phyloP scores from a whole-genome alignment of 1,140 invertebrate genomes.

The Pseudomyrmex concolor region DNA sequence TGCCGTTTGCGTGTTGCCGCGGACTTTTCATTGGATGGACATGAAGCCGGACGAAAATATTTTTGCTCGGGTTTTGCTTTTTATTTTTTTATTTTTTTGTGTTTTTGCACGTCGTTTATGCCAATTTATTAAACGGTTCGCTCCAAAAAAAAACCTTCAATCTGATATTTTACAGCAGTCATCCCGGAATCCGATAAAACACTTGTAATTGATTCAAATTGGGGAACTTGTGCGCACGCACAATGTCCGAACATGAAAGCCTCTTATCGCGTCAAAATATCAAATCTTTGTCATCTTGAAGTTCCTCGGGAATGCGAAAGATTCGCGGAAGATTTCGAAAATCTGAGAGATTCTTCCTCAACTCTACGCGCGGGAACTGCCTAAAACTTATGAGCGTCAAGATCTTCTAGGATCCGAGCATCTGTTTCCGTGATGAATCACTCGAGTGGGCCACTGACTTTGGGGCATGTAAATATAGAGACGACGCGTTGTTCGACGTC shows the following conservation, averaged over 20 bases:
- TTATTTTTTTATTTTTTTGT: background rate
- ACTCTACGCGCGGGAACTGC: background rate
- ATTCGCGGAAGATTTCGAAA: background rate
- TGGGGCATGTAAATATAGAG: slow-evolving; percentile 73
- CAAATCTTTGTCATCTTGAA: background rate
- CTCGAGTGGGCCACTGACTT: slow-evolving; percentile 70
- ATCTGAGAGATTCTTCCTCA: background rate
- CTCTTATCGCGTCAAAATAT: background rate
- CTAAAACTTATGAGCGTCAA: background rate
- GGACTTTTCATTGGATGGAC: slow-evolving; percentile 61
- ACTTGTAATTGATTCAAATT: too few species aligned
- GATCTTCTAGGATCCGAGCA: slow-evolving; percentile 42
- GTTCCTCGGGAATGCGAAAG: background rate
- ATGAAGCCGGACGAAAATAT: slow-evolving; percentile 64
- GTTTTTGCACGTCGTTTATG: background rate
- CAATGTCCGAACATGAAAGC: too few species aligned
- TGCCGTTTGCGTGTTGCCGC: slow-evolving; percentile 73
- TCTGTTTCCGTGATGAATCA: slow-evolving; percentile 68
- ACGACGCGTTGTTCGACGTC: slow-evolving; percentile 62
- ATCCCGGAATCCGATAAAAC: too few species aligned
- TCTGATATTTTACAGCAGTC: background rate
- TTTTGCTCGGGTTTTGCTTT: slow-evolving; percentile 33
- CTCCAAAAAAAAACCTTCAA: background rate
- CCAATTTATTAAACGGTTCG: background rate
- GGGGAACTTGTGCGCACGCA: too few species aligned